Base-by-base conservation (phyloP, 2,113 vertebrate species). In the Myiopsitta monachus region DNA sequence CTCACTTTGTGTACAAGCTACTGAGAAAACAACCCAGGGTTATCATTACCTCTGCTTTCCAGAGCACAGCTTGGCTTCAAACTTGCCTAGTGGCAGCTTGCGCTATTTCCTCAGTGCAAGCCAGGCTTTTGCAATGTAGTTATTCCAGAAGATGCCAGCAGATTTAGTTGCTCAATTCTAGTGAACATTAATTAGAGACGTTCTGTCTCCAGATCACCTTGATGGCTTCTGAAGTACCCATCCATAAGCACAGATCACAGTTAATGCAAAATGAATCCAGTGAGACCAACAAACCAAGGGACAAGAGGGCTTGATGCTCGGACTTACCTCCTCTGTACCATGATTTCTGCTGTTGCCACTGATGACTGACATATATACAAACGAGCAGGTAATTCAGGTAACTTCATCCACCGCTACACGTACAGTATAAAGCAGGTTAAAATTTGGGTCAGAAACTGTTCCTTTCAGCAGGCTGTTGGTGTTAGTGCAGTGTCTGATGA, bases 281-380 rank as follows among this genome's bases (percentile, higher is more conserved):
- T 1, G 57, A 79, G 78, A 82, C 38, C 62, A 64, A 41, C 23
- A 49, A 69, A 73, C 22, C 54, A 23, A 46, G 36, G 77, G 67
- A 59, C 13, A 38, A 36, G 51, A 78, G 51, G 39, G 30, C 26
- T 63, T 0, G 0, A 33, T 4, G 76, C 74, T 64, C 74, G 67
- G 26, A 36, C 69, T 63, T n/a, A 78, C 74, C 67, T 83, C 39
- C 69, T 54, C 69, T 11, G 36, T 11, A 4, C 2, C 1, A 18
- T 0, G 0, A 36, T 26, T 49, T 51, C 73, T 51, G 39, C 52
- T 41, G 64, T 22, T 17, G 1, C 30, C 61, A 30, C 30, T 10
- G 38, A 28, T 19, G 22, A 21, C 19, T n/a, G 24, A 5, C 24
- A 30, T 7, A 26, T 5, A 10, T 8, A 33, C 10, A 74, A 46